These are phyloP conservation scores for Stictocephala bisonia DNA, from an alignment of 2,888 invertebrate genomes.

Conservation along the genomic window DNA sequence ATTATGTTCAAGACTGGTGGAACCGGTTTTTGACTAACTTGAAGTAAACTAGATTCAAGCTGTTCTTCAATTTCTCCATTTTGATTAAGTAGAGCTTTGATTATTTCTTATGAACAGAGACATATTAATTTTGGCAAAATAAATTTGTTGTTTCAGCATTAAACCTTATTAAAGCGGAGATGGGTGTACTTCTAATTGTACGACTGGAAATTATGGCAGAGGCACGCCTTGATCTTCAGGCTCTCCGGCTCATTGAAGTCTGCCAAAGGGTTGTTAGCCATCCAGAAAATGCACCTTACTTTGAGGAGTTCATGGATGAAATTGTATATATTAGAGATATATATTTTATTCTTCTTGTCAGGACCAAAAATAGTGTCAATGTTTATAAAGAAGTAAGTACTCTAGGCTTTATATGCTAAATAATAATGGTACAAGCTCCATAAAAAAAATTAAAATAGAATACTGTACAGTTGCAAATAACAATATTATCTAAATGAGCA, in stretches of 20 bases:
- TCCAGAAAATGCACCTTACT: conserved; percentile 41
- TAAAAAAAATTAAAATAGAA: no score
- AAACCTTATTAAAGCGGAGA: conserved; percentile 73
- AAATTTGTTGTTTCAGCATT: conserved; percentile 63
- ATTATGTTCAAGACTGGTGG: no score
- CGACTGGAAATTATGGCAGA: conserved; percentile 72
- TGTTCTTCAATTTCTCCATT: background rate
- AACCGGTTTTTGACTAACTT: no score
- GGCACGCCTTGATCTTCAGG: conserved; percentile 72
- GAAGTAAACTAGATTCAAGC: no score
- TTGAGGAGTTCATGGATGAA: conserved; percentile 63
- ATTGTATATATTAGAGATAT: conserved; percentile 71
- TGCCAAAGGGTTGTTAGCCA: conserved; percentile 68
- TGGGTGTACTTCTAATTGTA: conserved; percentile 70
- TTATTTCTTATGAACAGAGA: no score
- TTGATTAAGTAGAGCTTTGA: background rate
- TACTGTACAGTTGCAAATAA: no score
- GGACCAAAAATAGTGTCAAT: conserved; percentile 68
- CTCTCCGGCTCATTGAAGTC: conserved; percentile 69
- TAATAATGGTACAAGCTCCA: no score
- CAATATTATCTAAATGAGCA: no score
- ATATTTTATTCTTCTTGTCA: conserved; percentile 70
- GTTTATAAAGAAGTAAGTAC: conserved; percentile 67
- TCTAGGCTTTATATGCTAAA: no score
- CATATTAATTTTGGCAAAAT: conserved; percentile 2